Conservation (phyloP, 2,113 vertebrate genomes). For the Corythaeola cristata region DNA sequence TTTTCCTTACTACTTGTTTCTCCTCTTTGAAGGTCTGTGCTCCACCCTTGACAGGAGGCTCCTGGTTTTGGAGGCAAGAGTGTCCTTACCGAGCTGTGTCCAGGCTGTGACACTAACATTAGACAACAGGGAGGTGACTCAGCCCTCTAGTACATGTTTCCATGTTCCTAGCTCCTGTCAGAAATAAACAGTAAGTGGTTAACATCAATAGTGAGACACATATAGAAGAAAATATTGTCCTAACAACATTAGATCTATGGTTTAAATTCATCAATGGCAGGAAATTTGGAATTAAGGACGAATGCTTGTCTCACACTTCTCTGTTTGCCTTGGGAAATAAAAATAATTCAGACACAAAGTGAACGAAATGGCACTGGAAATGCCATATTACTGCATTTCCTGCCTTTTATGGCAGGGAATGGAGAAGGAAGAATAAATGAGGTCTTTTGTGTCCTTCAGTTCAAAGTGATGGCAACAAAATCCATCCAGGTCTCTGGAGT, state of each 20-base stretch:
- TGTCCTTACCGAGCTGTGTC: background rate
- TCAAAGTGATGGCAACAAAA: slow-evolving; percentile 41
- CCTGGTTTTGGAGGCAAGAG: background rate
- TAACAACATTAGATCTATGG: slow-evolving; percentile 11
- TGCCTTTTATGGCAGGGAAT: slow-evolving; percentile 39
- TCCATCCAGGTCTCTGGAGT: slow-evolving; percentile 7
- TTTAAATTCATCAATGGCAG: slow-evolving; percentile 34
- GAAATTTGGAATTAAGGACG: slow-evolving; percentile 56
- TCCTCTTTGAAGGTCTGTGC: background rate
- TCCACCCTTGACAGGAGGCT: background rate
- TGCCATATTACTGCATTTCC: slow-evolving; percentile 46
- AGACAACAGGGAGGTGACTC: slow-evolving; percentile 15
- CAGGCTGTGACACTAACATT: background rate
- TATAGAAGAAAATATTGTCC: slow-evolving; percentile 39
- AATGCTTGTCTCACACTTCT: background rate
- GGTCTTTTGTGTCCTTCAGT: slow-evolving; percentile 42
- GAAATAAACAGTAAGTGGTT: slow-evolving; percentile 28
- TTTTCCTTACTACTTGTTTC: background rate
- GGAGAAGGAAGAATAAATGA: slow-evolving; percentile 36
- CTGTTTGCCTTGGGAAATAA: slow-evolving; percentile 54
- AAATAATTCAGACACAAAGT: slow-evolving; percentile 34
- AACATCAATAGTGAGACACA: background rate
- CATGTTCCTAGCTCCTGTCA: background rate
- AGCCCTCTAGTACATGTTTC: background rate
- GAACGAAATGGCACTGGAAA: slow-evolving; percentile 47